A percentile compares a stretch with the other conserved stretches of the same genome.
These are phyloP conservation scores for Helarctos malayanus DNA, from an alignment of 2,797 vertebrate genomes.

Conservation along the genomic window DNA sequence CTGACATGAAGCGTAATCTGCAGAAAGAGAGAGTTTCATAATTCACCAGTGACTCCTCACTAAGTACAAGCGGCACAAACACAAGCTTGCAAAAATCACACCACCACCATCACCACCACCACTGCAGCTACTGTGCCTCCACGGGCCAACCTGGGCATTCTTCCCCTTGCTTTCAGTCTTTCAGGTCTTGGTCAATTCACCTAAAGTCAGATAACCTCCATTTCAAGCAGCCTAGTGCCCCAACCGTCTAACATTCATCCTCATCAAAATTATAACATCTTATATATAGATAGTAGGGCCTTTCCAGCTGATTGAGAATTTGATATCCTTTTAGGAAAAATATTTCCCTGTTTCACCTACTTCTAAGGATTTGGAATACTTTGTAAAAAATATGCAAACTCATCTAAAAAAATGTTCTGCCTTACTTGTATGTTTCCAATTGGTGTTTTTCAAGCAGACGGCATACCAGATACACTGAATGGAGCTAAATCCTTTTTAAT, in stretches of 20 bases:
- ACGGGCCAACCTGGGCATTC: background rate
- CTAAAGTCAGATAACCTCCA: slow-evolving; percentile 36
- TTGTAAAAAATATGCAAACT: background rate
- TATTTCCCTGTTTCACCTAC: background rate
- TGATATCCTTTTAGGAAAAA: background rate
- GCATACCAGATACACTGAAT: background rate
- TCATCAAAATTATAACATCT: slow-evolving; percentile 50
- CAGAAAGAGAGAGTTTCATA: slow-evolving; percentile 75
- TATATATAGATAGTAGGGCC: background rate
- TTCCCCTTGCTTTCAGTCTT: slow-evolving; percentile 36
- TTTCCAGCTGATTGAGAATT: background rate
- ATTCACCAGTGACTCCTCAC: slow-evolving; percentile 53
- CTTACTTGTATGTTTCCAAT: slow-evolving; percentile 39
- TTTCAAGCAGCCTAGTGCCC: background rate
- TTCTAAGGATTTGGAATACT: background rate
- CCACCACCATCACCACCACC: background rate
- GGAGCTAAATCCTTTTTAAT: background rate
- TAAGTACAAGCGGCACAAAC: background rate
- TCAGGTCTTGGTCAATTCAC: slow-evolving; percentile 25
- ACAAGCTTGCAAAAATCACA: background rate
- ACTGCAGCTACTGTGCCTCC: background rate
- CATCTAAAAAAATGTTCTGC: background rate
- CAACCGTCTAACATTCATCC: background rate
- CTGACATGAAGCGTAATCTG: slow-evolving; percentile 88
- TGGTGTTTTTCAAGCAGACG: background rate